Base-by-base conservation (phyloP, 1,140 invertebrate genomes). In the Helicoverpa armigera region DNA sequence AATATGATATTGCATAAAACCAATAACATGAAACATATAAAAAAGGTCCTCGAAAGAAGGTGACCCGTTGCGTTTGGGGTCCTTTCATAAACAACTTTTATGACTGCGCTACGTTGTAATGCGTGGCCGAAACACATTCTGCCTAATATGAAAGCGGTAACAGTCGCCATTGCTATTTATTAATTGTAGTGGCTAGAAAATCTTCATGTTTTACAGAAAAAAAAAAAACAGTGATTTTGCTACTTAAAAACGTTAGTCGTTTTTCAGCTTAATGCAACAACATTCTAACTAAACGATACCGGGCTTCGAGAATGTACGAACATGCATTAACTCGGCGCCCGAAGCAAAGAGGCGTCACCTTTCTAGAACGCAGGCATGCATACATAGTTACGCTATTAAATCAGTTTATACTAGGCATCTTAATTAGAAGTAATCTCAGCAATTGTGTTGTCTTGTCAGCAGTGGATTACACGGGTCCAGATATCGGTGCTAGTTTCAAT, bases 61-160 rank as follows among this genome's bases (percentile, higher is more conserved):
- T 72, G 79, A 81, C 79, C 82, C 79, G 14, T 16, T 43, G 35
- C 35, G 67, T 18, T 60, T 48, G 58, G 53, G 72, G 82, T 61
- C 73, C 82, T 58, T 81, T 83, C 81, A 84, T 88, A 86, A 74
- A 74, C 56, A 31, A 80, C 23, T 83, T 87, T 86, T 87, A 87
- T 87, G 63, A 82, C 51, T 53, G 48, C 76, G 73, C 82, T 81
- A 85, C 63, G 79, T 78, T 85, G 80, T 87, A 85, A 85, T 84
- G 79, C 50, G 80, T 76, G 69, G 53, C 80, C 69, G 54, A 85
- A 72, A 61, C 77, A 80, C 76, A 82, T 82, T 86, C 75, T 70
- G 67, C 53, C 61, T 83, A 83, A 83, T 83, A 81, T 72, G 72
- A 53, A 58, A 18, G 12, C 56, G 73, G 77, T 74, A 77, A 53